These are phyloP conservation scores for Brachycybe producta DNA, from an alignment of 2,888 invertebrate genomes.

Conservation along the genomic window DNA sequence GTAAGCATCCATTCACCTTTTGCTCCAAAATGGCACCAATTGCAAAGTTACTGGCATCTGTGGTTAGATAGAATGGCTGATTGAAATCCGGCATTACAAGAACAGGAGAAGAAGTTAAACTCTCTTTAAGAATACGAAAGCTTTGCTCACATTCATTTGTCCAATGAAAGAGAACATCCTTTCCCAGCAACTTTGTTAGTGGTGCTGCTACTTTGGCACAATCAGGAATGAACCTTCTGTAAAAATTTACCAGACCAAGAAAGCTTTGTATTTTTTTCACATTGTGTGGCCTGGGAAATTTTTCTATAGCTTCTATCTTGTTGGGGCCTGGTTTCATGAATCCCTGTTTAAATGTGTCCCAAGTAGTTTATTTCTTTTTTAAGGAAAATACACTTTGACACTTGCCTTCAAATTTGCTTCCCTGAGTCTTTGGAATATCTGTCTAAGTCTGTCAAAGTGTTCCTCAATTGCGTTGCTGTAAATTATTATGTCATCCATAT, in stretches of 20 bases:
- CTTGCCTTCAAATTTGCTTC: not conserved
- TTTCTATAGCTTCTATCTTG: constrained; percentile 2
- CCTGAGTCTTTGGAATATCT: not conserved
- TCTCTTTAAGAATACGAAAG: not conserved
- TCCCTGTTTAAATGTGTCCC: not conserved
- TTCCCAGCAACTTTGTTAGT: not conserved
- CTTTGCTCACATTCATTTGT: not conserved
- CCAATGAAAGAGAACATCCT: not conserved
- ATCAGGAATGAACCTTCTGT: not conserved
- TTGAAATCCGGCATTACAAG: not conserved
- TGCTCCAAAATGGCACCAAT: constrained; percentile 6
- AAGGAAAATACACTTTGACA: not conserved
- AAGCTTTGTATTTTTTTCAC: constrained; percentile 7
- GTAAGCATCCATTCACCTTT: not conserved
- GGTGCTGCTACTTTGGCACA: constrained; percentile 1
- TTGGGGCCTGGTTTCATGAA: not conserved
- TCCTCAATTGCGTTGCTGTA: not conserved
- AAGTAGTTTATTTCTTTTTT: not conserved
- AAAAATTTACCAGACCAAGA: constrained; percentile 4
- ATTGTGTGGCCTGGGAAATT: not conserved
- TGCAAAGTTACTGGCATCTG: constrained; percentile 5
- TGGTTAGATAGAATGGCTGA: not conserved
- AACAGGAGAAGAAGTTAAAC: not conserved
- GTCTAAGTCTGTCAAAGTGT: not conserved
- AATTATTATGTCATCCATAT: constrained; percentile 4